These are phyloP conservation scores for Diaprepes abbreviatus DNA, from an alignment of 2,888 invertebrate genomes.

Conservation along the genomic window DNA sequence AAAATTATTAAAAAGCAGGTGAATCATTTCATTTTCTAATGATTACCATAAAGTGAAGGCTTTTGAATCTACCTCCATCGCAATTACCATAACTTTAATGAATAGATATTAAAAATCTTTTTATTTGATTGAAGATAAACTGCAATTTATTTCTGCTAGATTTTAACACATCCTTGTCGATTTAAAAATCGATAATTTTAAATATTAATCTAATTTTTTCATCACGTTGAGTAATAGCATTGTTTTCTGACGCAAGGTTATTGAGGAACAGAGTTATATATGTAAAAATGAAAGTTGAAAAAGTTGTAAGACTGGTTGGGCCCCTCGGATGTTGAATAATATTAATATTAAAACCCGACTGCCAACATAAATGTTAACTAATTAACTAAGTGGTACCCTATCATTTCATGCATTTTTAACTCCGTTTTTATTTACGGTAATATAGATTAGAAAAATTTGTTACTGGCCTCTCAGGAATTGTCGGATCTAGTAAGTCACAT, in stretches of 20 bases:
- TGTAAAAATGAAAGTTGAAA: slow-evolving; percentile 17
- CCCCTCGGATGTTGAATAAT: slow-evolving; percentile 22
- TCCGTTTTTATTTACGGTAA: background rate
- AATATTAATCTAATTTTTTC: slow-evolving; percentile 4
- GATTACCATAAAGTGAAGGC: slow-evolving; percentile 25
- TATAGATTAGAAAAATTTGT: background rate
- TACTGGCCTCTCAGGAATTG: background rate
- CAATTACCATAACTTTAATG: background rate
- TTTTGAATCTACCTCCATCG: background rate
- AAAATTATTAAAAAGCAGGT: slow-evolving; percentile 19
- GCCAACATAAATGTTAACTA: slow-evolving; percentile 16
- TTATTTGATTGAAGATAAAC: background rate
- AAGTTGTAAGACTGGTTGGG: slow-evolving; percentile 23
- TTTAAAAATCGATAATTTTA: background rate
- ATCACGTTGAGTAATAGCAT: background rate
- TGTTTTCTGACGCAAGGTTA: slow-evolving; percentile 7
- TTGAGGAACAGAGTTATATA: slow-evolving; percentile 1
- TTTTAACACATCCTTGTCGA: background rate
- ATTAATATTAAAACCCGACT: slow-evolving; percentile 5
- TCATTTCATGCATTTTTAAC: slow-evolving; percentile 1
- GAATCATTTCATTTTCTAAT: slow-evolving; percentile 19
- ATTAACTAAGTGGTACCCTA: slow-evolving; percentile 8
- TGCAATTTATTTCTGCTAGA: background rate
- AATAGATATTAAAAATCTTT: background rate
- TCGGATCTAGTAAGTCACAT: slow-evolving; percentile 3